These are phyloP conservation scores for Sphenopsis melanotis DNA, from an alignment of 2,797 vertebrate genomes.

Conservation along the genomic window DNA sequence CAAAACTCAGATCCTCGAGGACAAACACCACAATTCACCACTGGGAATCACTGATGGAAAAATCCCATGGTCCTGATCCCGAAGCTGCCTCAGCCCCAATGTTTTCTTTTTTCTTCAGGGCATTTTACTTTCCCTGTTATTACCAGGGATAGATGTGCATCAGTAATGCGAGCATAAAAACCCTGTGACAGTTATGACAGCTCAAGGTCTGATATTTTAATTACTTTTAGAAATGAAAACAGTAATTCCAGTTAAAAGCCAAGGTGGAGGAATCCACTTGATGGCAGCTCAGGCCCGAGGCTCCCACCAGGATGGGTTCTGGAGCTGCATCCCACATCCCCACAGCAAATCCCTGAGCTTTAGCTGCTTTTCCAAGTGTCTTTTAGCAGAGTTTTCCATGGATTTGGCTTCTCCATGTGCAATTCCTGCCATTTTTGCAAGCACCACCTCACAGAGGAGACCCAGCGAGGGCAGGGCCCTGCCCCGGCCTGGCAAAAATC, in stretches of 20 bases:
- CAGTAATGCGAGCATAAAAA: background rate
- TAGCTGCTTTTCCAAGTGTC: fast-evolving
- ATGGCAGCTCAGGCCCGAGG: background rate
- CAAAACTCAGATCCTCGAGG: background rate
- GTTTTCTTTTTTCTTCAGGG: background rate
- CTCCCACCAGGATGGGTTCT: background rate
- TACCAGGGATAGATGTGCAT: background rate
- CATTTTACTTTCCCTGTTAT: background rate
- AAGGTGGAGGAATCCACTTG: background rate
- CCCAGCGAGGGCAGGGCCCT: fast-evolving
- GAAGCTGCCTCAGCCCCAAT: background rate
- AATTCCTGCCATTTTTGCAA: background rate
- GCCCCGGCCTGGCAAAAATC: fast-evolving
- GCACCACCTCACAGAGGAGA: background rate
- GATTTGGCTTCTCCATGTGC: background rate
- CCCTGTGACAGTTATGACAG: conserved; percentile 43
- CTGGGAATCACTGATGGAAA: background rate
- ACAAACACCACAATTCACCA: background rate
- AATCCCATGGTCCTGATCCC: fast-evolving
- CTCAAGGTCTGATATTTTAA: conserved; percentile 52
- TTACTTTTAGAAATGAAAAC: conserved; percentile 49
- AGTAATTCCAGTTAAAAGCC: conserved; percentile 43
- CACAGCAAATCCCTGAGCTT: background rate
- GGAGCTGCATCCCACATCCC: fast-evolving
- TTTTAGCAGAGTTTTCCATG: background rate